These are phyloP conservation scores for Phragmatobia fuliginosa DNA, from an alignment of 2,888 invertebrate species.

Conservation along the genomic window DNA sequence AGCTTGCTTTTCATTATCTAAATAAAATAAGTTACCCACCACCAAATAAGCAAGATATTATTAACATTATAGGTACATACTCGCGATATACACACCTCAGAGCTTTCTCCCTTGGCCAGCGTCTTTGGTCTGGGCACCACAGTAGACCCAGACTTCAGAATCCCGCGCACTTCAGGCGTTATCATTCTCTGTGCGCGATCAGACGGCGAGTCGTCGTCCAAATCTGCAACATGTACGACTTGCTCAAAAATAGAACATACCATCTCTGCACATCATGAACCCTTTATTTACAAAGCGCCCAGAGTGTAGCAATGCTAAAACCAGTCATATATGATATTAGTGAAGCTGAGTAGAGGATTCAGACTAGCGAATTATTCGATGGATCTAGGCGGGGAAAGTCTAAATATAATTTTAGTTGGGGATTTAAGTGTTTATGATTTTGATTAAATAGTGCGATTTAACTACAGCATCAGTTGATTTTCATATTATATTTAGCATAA, in stretches of 20 bases:
- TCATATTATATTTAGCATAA: background rate
- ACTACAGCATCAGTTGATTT: background rate
- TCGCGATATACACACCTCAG: constrained; percentile 71
- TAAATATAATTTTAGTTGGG: constrained; percentile 10
- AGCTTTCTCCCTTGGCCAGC: constrained; percentile 82
- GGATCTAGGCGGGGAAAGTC: constrained; percentile 4
- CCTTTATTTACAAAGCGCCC: constrained; percentile 22
- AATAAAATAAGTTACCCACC: background rate
- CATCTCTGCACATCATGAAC: background rate
- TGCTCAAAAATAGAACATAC: constrained; percentile 9
- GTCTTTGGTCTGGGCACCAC: constrained; percentile 77
- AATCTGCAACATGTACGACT: constrained; percentile 61
- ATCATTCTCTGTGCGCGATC: constrained; percentile 86
- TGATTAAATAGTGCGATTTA: constrained; percentile 12
- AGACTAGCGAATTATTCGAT: constrained; percentile 4
- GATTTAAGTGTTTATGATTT: constrained; percentile 1
- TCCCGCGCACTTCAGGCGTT: constrained; percentile 84
- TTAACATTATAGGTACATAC: background rate
- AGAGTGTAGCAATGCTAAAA: constrained; percentile 31
- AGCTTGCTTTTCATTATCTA: background rate
- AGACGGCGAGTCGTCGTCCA: constrained; percentile 77
- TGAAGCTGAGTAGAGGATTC: constrained; percentile 34
- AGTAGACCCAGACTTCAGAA: constrained; percentile 83
- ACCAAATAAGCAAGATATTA: constrained; percentile 2
- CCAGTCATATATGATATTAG: constrained; percentile 38